Percentiles rank a stretch among this genome's conserved stretches.
Evolutionary conservation across 2,888 invertebrate genomes (phyloP).

Genomic region (Pseudanteris insignis): DNA sequence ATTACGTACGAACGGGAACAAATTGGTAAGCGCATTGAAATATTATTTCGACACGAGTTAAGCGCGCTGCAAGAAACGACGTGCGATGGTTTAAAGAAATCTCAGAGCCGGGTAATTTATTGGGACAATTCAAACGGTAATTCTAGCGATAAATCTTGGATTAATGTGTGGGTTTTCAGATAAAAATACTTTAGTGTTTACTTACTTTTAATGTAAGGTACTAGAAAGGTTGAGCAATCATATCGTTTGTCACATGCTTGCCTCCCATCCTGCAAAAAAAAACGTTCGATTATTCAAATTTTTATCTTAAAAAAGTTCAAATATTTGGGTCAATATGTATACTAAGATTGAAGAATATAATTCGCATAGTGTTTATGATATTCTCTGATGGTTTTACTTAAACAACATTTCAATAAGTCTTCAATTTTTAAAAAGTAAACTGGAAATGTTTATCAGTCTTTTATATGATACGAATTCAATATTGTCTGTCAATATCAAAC

Average conservation of each 20-base stretch:
- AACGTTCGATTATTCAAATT: no score
- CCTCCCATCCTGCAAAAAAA: constrained; percentile 31
- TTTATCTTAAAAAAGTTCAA: no score
- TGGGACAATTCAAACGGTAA: constrained; percentile 7
- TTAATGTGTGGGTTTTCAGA: constrained; percentile 6
- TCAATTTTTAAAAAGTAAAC: no score
- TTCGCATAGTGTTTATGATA: not conserved
- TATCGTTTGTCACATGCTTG: constrained; percentile 38
- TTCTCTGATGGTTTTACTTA: not conserved
- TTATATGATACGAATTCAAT: no score
- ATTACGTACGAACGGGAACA: constrained; percentile 18
- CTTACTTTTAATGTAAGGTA: constrained; percentile 33
- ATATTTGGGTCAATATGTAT: no score
- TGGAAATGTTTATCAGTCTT: no score
- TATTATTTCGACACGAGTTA: constrained; percentile 14
- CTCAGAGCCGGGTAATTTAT: constrained; percentile 7
- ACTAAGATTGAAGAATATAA: no score
- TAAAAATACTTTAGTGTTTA: constrained; percentile 16
- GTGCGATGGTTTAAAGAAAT: constrained; percentile 15
- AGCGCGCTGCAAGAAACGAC: not conserved
- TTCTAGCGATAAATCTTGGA: constrained; percentile 6
- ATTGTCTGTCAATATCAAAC: no score
- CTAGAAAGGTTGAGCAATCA: constrained; percentile 28
- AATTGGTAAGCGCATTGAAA: constrained; percentile 31
- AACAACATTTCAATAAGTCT: no score